Evolutionary conservation across 1,140 invertebrate genomes (phyloP).

Genomic region (Drosophila bipectinata): DNA sequence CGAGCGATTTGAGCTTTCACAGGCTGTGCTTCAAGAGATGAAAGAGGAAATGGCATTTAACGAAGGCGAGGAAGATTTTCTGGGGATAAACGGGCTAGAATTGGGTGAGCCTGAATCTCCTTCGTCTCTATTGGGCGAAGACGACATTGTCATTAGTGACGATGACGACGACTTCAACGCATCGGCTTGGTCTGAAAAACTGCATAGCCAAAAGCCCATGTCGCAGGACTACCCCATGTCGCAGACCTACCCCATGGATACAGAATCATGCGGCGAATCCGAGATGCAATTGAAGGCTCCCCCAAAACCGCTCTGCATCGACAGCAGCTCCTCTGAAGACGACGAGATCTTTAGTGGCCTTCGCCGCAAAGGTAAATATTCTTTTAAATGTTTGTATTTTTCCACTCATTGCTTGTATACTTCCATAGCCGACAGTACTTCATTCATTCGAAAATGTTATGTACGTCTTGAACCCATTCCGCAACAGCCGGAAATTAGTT

Average conservation of each 20-base stretch:
- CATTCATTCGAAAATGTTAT: not conserved
- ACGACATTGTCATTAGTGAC: constrained; percentile 48
- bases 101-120: not conserved
- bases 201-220: constrained; percentile 54
- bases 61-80: constrained; percentile 18
- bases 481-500: not conserved
- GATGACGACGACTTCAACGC: constrained; percentile 63
- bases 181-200: constrained; percentile 65
- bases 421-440: not conserved
- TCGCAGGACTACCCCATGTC: constrained; percentile 36
- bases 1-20: constrained; percentile 55
- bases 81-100: not conserved
- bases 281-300: not conserved
- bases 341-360: not conserved
- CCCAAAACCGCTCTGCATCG: not conserved
- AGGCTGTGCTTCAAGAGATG: constrained; percentile 60
- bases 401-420: not conserved
- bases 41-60: constrained; percentile 64
- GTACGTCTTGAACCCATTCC: not conserved
- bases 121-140: constrained; percentile 17
- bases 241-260: constrained; percentile 42
- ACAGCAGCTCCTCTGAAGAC: not conserved
- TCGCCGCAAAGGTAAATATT: not conserved
- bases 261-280: constrained; percentile 9
- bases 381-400: not conserved